phyloP scores from a whole-genome alignment of 2,888 invertebrate species.

The Nephrocerus scutellatus region DNA sequence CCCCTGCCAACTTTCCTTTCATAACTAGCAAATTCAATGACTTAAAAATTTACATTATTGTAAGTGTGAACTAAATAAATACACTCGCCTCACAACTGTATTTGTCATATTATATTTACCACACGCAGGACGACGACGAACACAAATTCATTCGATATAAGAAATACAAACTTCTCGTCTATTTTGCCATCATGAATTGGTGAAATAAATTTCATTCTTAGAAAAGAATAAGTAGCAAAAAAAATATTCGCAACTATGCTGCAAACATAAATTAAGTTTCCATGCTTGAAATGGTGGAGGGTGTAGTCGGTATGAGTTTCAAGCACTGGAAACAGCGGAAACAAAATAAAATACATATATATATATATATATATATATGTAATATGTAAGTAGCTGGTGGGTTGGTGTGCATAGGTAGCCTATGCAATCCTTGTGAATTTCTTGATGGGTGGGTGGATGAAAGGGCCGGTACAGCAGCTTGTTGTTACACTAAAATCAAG shows the following conservation, averaged over 20 bases:
- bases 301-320: constrained; percentile 25
- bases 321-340: constrained; percentile 32
- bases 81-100: no score
- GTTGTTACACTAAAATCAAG: no score
- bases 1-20: no score
- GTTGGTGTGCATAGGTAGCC: constrained; percentile 8
- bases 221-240: constrained; percentile 30
- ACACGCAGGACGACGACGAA: constrained; percentile 35
- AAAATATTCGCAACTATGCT: constrained; percentile 45
- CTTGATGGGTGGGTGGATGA: constrained; percentile 16
- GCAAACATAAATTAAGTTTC: constrained; percentile 49
- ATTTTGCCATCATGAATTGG: constrained; percentile 42
- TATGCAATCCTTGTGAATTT: no score
- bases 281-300: constrained; percentile 43
- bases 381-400: constrained; percentile 1
- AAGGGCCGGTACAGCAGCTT: constrained; percentile 5
- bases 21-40: no score
- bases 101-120: no score
- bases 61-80: no score
- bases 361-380: neutral
- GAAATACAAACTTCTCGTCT: constrained; percentile 44
- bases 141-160: constrained; percentile 46
- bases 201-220: constrained; percentile 46
- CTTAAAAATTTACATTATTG: no score
- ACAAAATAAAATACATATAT: constrained; percentile 19